Percentiles rank a stretch among this genome's conserved stretches.
phyloP scores from a whole-genome alignment of 2,888 invertebrate genomes.

The Eupeodes latifasciatus region DNA sequence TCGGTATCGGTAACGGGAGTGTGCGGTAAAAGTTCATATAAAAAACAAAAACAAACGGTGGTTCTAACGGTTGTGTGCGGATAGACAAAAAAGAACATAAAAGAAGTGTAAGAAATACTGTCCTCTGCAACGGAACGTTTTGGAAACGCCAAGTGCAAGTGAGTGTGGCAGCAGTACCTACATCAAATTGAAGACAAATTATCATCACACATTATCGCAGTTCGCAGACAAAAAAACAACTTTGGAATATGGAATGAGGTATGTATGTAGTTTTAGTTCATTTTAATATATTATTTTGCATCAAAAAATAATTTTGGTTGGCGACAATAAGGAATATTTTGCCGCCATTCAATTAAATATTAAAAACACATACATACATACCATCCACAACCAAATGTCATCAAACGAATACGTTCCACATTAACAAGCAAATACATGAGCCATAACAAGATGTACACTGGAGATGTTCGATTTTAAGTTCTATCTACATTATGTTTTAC shows the following conservation, averaged over 20 bases:
- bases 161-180: conserved; percentile 3
- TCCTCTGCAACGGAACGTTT: neutral
- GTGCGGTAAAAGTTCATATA: too few relatives aligned
- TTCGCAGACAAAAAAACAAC: neutral
- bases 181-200: neutral
- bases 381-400: conserved; percentile 13
- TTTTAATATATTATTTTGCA: neutral
- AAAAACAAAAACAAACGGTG: too few relatives aligned
- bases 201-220: neutral
- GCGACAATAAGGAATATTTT: neutral
- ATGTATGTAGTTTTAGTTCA: neutral
- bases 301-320: neutral
- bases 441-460: neutral
- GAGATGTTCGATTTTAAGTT: neutral
- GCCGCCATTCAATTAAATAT: conserved; percentile 1
- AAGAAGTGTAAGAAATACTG: neutral
- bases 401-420: conserved; percentile 8
- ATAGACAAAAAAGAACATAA: too few relatives aligned
- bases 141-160: neutral
- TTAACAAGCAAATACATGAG: conserved; percentile 6
- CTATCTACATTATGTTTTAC: neutral
- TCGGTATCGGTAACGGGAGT: too few relatives aligned
- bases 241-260: neutral
- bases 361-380: conserved; percentile 4
- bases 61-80: too few relatives aligned